Evolutionary conservation across 1,140 invertebrate genomes (phyloP).

Genomic region (Microplitis mediator): DNA sequence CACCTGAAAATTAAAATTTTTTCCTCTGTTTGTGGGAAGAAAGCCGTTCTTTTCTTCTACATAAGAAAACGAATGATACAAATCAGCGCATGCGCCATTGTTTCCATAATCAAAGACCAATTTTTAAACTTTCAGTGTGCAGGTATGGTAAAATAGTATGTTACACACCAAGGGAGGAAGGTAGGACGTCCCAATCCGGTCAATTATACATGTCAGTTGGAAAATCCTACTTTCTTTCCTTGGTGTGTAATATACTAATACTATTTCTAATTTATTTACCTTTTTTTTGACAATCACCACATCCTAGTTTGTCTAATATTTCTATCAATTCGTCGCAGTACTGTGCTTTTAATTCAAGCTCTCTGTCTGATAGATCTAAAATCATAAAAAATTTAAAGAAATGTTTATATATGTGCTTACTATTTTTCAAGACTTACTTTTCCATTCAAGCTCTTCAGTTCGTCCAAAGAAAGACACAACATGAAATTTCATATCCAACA

Average conservation of each 20-base stretch:
- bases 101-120: no score
- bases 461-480: slow-evolving; percentile 49
- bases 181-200: no score
- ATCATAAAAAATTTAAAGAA: slow-evolving; percentile 9
- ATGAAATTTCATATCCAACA: slow-evolving; percentile 47
- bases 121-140: background rate
- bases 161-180: background rate
- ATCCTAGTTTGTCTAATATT: slow-evolving; percentile 41
- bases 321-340: slow-evolving; percentile 48
- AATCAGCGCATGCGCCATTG: no score
- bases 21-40: no score
- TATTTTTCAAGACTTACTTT: slow-evolving; percentile 33
- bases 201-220: no score
- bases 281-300: slow-evolving; percentile 51
- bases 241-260: background rate
- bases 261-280: slow-evolving; percentile 35
- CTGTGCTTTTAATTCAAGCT: slow-evolving; percentile 43
- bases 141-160: no score
- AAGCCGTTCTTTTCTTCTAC: no score
- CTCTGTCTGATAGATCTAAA: slow-evolving; percentile 47
- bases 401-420: background rate
- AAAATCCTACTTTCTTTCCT: no score
- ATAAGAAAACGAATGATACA: no score
- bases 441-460: slow-evolving; percentile 38
- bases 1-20: no score